These are phyloP conservation scores for Pristionchus japonicus DNA, from an alignment of 2,888 invertebrate genomes.

Conservation along the genomic window DNA sequence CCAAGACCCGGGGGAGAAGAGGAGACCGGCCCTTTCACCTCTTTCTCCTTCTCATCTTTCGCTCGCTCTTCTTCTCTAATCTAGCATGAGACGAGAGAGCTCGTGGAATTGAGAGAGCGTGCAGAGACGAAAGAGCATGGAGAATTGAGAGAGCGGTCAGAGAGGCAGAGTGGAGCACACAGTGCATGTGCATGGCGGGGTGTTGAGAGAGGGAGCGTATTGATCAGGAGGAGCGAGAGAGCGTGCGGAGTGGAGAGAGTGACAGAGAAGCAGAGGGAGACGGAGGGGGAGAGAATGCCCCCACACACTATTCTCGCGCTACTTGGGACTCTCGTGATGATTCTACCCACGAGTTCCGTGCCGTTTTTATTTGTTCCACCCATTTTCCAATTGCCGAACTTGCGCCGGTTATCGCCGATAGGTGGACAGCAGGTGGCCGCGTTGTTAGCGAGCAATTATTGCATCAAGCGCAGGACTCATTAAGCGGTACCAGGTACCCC, in stretches of 20 bases:
- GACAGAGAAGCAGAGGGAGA: neutral
- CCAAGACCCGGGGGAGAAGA: neutral
- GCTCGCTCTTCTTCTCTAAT: neutral
- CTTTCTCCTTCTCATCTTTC: slow-evolving; percentile 27
- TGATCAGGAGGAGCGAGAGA: neutral
- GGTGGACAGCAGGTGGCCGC: neutral
- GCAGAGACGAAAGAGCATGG: neutral
- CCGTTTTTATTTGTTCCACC: neutral
- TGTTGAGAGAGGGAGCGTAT: slow-evolving; percentile 42
- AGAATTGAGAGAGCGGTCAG: neutral
- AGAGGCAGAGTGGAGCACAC: neutral
- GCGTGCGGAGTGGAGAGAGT: neutral
- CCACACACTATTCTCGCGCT: neutral
- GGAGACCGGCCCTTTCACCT: slow-evolving; percentile 4
- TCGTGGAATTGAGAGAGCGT: neutral
- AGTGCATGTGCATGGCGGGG: slow-evolving; percentile 22
- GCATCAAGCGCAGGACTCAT: neutral
- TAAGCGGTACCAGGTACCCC: neutral
- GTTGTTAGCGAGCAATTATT: neutral
- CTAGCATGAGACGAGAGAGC: neutral
- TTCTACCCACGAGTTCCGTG: neutral
- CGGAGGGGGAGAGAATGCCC: neutral
- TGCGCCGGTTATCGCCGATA: slow-evolving; percentile 1
- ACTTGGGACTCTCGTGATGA: neutral
- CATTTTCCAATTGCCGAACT: neutral